Evolutionary conservation across 2,888 invertebrate genomes (phyloP).

Genomic region (Nemotelus nigrinus): DNA sequence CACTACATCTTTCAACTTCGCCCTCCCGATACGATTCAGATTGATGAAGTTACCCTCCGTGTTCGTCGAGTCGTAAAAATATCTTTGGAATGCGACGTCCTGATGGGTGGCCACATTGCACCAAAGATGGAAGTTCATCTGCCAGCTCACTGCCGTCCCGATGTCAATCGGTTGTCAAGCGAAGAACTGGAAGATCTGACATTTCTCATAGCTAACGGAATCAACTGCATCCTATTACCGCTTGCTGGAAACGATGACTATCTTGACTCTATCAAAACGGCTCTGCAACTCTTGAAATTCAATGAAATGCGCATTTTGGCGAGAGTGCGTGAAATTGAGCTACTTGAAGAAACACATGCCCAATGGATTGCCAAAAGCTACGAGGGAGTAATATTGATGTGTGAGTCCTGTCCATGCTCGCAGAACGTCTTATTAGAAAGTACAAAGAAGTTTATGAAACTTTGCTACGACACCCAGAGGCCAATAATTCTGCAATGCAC

Average conservation of each 20-base stretch:
- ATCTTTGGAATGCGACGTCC: conserved; percentile 26
- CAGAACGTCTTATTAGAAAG: not conserved
- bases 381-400: conserved; percentile 56
- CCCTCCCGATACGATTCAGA: conserved; percentile 25
- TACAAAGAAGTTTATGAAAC: conserved; percentile 53
- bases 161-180: conserved; percentile 53
- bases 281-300: conserved; percentile 54
- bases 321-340: conserved; percentile 55
- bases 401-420: conserved; percentile 7
- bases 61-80: conserved; percentile 7
- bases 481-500: conserved; percentile 56
- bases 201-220: conserved; percentile 58
- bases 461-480: conserved; percentile 54
- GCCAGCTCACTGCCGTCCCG: not conserved
- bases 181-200: conserved; percentile 62
- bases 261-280: conserved; percentile 53
- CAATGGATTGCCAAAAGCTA: conserved; percentile 58
- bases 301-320: conserved; percentile 56
- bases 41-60: conserved; percentile 17
- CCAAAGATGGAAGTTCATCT: conserved; percentile 21
- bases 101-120: conserved; percentile 3
- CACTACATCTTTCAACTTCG: not conserved
- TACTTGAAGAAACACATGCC: conserved; percentile 53
- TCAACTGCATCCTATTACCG: conserved; percentile 57
- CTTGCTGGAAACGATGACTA: conserved; percentile 54